Conservation (phyloP, 2,113 vertebrate species). For the Takifugu bimaculatus region DNA sequence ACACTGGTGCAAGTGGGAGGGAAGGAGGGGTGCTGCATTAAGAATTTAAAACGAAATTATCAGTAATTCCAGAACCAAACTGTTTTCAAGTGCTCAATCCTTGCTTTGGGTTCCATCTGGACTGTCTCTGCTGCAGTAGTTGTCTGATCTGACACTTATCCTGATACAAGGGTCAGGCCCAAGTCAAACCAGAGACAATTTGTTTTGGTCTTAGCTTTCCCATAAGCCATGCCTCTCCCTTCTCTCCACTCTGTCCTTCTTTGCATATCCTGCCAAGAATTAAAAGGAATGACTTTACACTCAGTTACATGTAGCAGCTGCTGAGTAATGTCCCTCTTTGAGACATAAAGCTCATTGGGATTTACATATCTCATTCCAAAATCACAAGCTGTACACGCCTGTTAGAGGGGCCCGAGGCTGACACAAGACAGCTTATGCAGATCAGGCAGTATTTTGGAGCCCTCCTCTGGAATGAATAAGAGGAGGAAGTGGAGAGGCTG, state of each 20-base stretch:
- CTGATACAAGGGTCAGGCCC: constrained; percentile 68
- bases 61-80: constrained; percentile 35
- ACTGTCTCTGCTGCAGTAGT: constrained; percentile 58
- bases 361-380: constrained; percentile 75
- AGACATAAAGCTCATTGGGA: constrained; percentile 63
- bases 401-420: constrained; percentile 52
- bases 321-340: constrained; percentile 57
- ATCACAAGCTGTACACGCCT: constrained; percentile 64
- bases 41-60: constrained; percentile 19
- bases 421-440: constrained; percentile 44
- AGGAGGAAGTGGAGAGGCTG: constrained; percentile 70
- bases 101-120: constrained; percentile 54
- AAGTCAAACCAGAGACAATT: constrained; percentile 73
- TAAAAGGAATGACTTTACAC: constrained; percentile 72
- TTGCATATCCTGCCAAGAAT: constrained; percentile 71
- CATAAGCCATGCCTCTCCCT: constrained; percentile 71
- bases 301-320: constrained; percentile 75
- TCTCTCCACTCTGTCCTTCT: constrained; percentile 63
- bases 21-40: constrained; percentile 3
- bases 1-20: background rate
- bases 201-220: constrained; percentile 73
- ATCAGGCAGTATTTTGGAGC: constrained; percentile 46
- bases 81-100: constrained; percentile 24
- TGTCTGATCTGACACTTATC: constrained; percentile 70
- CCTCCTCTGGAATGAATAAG: constrained; percentile 71